A percentile compares a stretch with the other conserved stretches of the same genome.
Evolutionary conservation across 2,797 vertebrate genomes (phyloP).

Genomic region (Botia kubotai): DNA sequence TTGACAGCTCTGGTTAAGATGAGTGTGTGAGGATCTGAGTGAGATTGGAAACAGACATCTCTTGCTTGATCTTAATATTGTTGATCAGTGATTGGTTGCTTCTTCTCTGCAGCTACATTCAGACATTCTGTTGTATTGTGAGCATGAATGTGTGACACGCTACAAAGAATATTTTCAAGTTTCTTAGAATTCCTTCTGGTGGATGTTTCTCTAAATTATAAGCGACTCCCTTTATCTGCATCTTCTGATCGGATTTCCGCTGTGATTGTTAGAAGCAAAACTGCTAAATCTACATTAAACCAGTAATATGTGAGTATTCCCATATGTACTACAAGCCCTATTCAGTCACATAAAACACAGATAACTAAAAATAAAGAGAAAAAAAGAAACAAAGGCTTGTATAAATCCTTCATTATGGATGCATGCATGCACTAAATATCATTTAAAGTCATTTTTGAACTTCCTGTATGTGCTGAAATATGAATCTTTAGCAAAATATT

Average conservation of each 20-base stretch:
- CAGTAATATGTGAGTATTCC: slow-evolving; percentile 31
- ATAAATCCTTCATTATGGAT: background rate
- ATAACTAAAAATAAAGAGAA: background rate
- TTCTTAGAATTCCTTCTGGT: background rate
- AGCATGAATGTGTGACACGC: too few relatives aligned
- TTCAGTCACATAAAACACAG: slow-evolving; percentile 6
- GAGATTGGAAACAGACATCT: too few relatives aligned
- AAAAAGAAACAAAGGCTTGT: slow-evolving; percentile 18
- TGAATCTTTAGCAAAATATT: background rate
- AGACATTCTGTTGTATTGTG: too few relatives aligned
- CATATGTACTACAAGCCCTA: slow-evolving; percentile 7
- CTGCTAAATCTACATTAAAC: slow-evolving; percentile 26
- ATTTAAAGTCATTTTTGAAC: slow-evolving; percentile 1
- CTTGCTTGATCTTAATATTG: too few relatives aligned
- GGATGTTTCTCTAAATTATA: background rate
- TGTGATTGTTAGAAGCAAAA: slow-evolving; percentile 44
- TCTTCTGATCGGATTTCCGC: slow-evolving; percentile 3
- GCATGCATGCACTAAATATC: background rate
- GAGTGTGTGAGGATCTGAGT: background rate
- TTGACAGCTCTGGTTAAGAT: background rate
- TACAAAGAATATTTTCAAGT: background rate
- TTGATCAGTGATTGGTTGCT: too few relatives aligned
- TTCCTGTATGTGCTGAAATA: background rate
- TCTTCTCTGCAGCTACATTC: too few relatives aligned
- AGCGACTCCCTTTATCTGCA: background rate